Percentiles rank a stretch among this genome's conserved stretches.
phyloP scores from a whole-genome alignment of 2,797 vertebrate genomes.

The Cheirogaleus major region DNA sequence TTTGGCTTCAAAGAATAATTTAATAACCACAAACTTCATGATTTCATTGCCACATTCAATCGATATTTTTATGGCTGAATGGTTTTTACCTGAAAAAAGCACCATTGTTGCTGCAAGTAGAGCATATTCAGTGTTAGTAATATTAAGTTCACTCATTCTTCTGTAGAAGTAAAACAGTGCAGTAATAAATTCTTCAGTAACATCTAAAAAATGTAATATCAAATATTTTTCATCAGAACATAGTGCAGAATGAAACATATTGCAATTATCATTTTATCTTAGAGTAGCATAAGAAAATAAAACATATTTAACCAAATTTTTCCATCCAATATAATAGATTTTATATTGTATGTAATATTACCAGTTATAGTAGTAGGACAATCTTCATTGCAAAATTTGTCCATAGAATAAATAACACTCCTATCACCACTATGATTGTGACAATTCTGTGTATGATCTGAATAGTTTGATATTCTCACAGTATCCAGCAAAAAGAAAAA shows the following conservation, averaged over 20 bases:
- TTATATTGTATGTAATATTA: slow-evolving; percentile 53
- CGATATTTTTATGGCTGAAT: not conserved
- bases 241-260: not conserved
- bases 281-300: slow-evolving; percentile 23
- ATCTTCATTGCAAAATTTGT: slow-evolving; percentile 77
- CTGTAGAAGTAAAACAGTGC: slow-evolving; percentile 94
- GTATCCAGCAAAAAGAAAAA: slow-evolving; percentile 77
- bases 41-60: not conserved
- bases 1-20: not conserved
- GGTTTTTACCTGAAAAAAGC: slow-evolving; percentile 94
- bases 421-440: slow-evolving; percentile 77
- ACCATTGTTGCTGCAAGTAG: slow-evolving; percentile 93
- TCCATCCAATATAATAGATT: not conserved
- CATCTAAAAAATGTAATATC: slow-evolving; percentile 83
- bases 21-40: not conserved
- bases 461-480: slow-evolving; percentile 75
- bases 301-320: not conserved
- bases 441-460: slow-evolving; percentile 63
- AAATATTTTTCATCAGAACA: slow-evolving; percentile 11
- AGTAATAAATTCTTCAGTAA: slow-evolving; percentile 91
- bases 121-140: slow-evolving; percentile 92
- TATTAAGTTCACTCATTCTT: slow-evolving; percentile 92
- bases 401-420: slow-evolving; percentile 78
- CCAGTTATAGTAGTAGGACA: slow-evolving; percentile 81
- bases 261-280: not conserved